Conservation (phyloP, 2,888 invertebrate species). For the Volucella bombylans region DNA sequence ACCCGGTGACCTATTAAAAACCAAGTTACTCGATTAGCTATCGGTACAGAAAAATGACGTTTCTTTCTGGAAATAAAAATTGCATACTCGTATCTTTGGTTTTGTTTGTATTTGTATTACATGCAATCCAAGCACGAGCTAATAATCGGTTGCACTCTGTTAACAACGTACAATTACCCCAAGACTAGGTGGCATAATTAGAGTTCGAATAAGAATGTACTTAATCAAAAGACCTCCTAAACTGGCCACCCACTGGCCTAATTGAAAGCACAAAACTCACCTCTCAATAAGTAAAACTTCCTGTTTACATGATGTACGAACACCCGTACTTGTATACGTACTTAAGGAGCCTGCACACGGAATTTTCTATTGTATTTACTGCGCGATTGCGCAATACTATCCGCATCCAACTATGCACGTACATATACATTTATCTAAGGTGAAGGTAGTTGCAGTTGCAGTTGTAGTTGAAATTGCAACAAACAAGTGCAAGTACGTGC, state of each 20-base stretch:
- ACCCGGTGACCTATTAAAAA: neutral
- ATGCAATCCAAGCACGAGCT: conserved; percentile 36
- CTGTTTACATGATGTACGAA: conserved; percentile 37
- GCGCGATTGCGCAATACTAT: conserved; percentile 68
- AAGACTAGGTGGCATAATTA: conserved; percentile 43
- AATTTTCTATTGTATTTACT: conserved; percentile 48
- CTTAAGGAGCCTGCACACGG: conserved; percentile 36
- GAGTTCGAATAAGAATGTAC: neutral
- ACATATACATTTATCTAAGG: conserved; percentile 13
- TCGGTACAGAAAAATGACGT: neutral
- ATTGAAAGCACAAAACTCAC: conserved; percentile 19
- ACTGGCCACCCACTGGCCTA: conserved; percentile 57
- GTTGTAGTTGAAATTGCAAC: neutral
- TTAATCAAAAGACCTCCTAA: conserved; percentile 25
- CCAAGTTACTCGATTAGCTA: neutral
- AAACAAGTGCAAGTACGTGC: conserved; percentile 60
- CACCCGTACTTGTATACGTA: neutral
- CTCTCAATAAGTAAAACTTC: conserved; percentile 35
- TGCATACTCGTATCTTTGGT: too few relatives aligned
- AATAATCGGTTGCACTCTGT: conserved; percentile 30
- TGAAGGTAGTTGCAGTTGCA: conserved; percentile 7
- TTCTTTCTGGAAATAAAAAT: neutral
- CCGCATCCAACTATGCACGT: conserved; percentile 4
- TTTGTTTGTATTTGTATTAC: conserved; percentile 9
- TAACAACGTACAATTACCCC: conserved; percentile 9